Evolutionary conservation across 1,140 invertebrate species (phyloP).

Genomic region (Cryptotermes secundus): DNA sequence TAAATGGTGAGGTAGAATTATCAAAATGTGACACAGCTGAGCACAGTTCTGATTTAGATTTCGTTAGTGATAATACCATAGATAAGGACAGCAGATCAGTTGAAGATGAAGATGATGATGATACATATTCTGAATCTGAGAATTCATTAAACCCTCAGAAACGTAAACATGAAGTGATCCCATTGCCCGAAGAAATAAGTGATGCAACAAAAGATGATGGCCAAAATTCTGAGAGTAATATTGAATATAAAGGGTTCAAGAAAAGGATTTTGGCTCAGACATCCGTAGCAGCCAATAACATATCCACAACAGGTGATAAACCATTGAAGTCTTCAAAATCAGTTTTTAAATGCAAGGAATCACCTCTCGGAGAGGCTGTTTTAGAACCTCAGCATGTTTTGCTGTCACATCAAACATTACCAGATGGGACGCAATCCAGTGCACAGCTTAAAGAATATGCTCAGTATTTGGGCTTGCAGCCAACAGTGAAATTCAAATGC

Average conservation of each 20-base stretch:
- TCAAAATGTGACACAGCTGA: not conserved
- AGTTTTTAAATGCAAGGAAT: not conserved
- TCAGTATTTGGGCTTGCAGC: constrained; percentile 69
- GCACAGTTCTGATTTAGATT: not conserved
- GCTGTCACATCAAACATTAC: constrained; percentile 15
- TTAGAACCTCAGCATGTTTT: constrained; percentile 7
- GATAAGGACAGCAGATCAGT: not conserved
- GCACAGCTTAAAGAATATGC: constrained; percentile 56
- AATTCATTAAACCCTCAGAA: not conserved
- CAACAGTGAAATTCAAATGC: constrained; percentile 66
- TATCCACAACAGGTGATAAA: not conserved
- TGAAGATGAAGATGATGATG: not conserved
- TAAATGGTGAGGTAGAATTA: constrained; percentile 34
- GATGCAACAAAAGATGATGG: not conserved
- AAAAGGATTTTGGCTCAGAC: constrained; percentile 34
- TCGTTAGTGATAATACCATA: not conserved
- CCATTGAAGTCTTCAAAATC: not conserved
- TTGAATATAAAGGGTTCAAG: constrained; percentile 37
- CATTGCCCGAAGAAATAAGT: not conserved
- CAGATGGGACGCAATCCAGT: constrained; percentile 22
- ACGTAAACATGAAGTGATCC: constrained; percentile 21
- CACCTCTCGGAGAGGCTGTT: not conserved
- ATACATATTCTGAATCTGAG: not conserved
- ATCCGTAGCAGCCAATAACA: not conserved
- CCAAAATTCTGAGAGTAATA: constrained; percentile 17